Conservation (phyloP, 2,797 vertebrate genomes). For the Sorex maritimensis region DNA sequence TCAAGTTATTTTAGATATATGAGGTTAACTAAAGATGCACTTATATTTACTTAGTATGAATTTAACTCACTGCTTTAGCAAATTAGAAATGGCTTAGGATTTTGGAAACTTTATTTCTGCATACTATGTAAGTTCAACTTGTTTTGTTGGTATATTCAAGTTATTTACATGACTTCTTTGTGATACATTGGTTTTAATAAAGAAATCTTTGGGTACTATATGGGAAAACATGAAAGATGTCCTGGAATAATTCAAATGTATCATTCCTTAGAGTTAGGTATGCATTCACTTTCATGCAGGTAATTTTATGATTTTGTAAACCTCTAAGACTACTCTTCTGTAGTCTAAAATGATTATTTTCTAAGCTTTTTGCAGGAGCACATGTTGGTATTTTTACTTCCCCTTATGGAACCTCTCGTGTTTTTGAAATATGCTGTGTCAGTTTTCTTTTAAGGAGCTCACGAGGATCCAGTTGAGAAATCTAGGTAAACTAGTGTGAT, state of each 20-base stretch:
- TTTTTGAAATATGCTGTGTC: no score
- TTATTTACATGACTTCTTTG: conserved; percentile 16
- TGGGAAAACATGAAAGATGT: background rate
- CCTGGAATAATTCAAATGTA: background rate
- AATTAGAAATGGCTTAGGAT: conserved; percentile 10
- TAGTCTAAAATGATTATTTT: conserved; percentile 30
- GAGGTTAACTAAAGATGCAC: background rate
- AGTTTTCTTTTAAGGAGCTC: background rate
- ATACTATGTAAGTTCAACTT: background rate
- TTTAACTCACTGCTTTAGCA: conserved; percentile 1
- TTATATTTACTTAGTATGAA: conserved; percentile 42
- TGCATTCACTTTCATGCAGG: background rate
- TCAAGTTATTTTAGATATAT: conserved; percentile 36
- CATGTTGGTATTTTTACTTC: background rate
- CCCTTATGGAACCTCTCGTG: no score
- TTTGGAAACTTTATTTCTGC: background rate
- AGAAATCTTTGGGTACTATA: background rate
- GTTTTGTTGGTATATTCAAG: background rate
- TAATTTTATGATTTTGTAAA: background rate
- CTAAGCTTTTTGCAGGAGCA: background rate
- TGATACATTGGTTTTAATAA: background rate
- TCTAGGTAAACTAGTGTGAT: background rate
- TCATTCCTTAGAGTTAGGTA: conserved; percentile 38
- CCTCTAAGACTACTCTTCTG: background rate
- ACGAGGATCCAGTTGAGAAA: background rate